Conservation (phyloP, 2,888 invertebrate species). For the Geotrupes spiniger region DNA sequence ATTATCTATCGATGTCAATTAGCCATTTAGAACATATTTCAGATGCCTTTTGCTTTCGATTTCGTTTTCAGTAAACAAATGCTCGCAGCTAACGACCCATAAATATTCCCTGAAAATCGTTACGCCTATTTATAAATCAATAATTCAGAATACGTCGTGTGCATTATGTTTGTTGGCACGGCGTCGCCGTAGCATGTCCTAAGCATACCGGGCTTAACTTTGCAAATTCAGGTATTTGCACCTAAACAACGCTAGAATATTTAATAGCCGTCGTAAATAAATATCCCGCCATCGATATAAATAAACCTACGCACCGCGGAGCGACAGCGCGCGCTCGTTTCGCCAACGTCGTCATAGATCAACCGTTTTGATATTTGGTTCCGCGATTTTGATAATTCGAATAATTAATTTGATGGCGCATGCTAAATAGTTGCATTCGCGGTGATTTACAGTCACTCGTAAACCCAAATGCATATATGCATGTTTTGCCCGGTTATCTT, state of each 20-base stretch:
- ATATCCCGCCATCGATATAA: background rate
- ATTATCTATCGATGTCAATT: too few species aligned
- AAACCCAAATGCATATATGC: too few species aligned
- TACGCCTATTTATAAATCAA: constrained; percentile 12
- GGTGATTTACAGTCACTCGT: too few species aligned
- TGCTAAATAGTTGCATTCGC: too few species aligned
- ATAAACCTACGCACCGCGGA: too few species aligned
- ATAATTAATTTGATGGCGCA: constrained; percentile 24
- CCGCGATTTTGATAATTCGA: constrained; percentile 29
- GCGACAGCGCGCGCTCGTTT: too few species aligned
- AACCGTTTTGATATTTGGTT: constrained; percentile 13
- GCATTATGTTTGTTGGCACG: constrained; percentile 15
- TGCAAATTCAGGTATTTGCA: constrained; percentile 12
- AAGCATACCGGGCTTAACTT: constrained; percentile 12
- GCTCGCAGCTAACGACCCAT: too few species aligned
- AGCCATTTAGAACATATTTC: too few species aligned
- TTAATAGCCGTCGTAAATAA: constrained; percentile 1
- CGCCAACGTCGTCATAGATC: background rate
- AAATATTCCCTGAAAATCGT: constrained; percentile 9
- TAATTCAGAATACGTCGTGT: constrained; percentile 15
- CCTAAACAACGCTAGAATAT: constrained; percentile 4
- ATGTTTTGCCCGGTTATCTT: too few species aligned
- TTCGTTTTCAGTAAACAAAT: too few species aligned
- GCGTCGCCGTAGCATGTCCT: constrained; percentile 8
- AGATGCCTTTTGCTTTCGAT: too few species aligned